Evolutionary conservation across 2,888 invertebrate genomes (phyloP), one percentile per base, ranked within the genome.

Genomic region (Drosophila quasianomalipes): DNA sequence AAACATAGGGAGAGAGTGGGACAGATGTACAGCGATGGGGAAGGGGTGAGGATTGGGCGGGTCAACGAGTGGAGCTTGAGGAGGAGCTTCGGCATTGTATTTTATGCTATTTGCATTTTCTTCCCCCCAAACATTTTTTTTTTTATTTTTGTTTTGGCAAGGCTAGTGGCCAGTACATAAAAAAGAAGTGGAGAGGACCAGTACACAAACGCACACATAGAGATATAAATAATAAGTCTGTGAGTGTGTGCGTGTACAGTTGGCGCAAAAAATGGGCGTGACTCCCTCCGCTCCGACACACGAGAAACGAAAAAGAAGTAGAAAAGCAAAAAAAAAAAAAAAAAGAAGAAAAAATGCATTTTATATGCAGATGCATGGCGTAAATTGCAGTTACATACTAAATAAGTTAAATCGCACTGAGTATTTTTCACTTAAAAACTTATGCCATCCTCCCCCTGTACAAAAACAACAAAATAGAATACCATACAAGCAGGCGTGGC

Each of bases 391-490:
- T 82, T 89, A 79, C 83, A 85, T 82, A 89, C 91, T 90, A 91
- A 90, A 90, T 89, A 91, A 90, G 89, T 82, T 85, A 90, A 90
- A 89, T 84, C 78, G 82, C 81, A 73, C 85, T 87, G 85, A 91
- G 89, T 88, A 85, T 90, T 89, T 89, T 89, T 86, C 91, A 90
- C 90, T 86, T 88, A 86, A 85, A 85, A 83, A 64, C 77, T 67
- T 59, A 53, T 44, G 35, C 41, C 26, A 4, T 26, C 53, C 58
- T 2, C 41, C 30, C 16, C 16, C 4, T n/a, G 57, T 4, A 49
- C 55, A 62, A 66, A 39, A 64, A 64, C 41, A 35, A 37, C 54
- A 37, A 55, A 66, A 37, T 53, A 47, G 44, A 54, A 52, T 57
- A 55, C 22, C 63, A 41, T 22, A 30, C 44, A 31, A 41, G 53